These are phyloP conservation scores for Nasonia vitripennis DNA, from an alignment of 1,140 invertebrate genomes.

Conservation along the genomic window DNA sequence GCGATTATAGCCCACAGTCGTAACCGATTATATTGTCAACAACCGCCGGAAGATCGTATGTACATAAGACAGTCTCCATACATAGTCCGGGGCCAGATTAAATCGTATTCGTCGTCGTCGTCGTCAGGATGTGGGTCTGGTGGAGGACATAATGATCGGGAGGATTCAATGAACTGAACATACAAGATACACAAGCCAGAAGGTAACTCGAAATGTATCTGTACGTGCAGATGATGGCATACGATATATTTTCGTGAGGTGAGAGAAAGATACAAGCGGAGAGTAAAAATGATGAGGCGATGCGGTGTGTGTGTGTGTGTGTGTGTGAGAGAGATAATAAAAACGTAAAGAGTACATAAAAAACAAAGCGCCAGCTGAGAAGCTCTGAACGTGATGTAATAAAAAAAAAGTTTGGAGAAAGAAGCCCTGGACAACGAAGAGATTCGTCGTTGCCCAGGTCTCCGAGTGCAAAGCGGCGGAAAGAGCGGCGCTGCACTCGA, in stretches of 20 bases:
- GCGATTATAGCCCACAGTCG: background rate
- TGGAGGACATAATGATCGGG: constrained; percentile 3
- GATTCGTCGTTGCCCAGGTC: constrained; percentile 13
- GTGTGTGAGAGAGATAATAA: background rate
- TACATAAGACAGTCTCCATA: background rate
- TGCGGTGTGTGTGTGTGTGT: background rate
- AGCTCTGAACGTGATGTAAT: background rate
- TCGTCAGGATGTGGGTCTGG: constrained; percentile 18
- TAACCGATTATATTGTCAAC: background rate
- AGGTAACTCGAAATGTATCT: background rate
- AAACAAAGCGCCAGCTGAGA: constrained; percentile 7
- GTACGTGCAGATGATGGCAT: background rate
- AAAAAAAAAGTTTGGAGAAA: constrained; percentile 1
- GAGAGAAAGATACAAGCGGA: background rate
- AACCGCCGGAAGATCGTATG: background rate
- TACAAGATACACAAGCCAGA: constrained; percentile 21
- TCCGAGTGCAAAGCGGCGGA: background rate
- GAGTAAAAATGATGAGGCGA: background rate
- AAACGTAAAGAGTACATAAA: background rate
- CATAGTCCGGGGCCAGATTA: background rate
- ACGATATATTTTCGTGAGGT: background rate
- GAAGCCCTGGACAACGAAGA: background rate
- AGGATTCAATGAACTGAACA: constrained; percentile 40
- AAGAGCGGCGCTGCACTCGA: background rate
- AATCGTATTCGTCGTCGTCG: background rate